Conservation (phyloP, 2,797 vertebrate species). For the Bradypodion pumilum region DNA sequence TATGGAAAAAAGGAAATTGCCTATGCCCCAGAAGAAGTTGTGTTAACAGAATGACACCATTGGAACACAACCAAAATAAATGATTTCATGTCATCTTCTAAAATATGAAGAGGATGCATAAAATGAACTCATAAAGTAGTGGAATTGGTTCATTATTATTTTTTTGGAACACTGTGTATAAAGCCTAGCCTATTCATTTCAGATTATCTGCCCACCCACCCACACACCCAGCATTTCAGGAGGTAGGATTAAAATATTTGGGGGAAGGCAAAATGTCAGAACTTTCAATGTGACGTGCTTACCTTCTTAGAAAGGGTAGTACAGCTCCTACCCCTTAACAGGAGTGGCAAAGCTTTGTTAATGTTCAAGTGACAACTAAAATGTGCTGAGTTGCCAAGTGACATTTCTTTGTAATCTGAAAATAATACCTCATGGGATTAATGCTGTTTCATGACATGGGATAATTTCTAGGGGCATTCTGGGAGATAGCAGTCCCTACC, state of each 20-base stretch:
- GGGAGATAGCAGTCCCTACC: neutral
- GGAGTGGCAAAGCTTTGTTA: neutral
- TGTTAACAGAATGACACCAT: neutral
- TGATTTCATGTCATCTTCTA: conserved; percentile 21
- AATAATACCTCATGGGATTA: neutral
- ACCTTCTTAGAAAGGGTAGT: neutral
- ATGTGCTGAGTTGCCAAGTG: neutral
- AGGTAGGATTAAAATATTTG: neutral
- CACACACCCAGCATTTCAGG: neutral
- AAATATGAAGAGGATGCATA: neutral
- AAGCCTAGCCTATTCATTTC: neutral
- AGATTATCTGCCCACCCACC: neutral
- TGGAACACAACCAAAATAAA: conserved; percentile 8
- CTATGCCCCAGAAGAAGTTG: neutral
- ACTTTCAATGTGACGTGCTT: neutral
- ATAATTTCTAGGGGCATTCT: neutral
- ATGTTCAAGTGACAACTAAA: neutral
- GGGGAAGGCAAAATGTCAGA: neutral
- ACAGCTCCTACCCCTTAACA: neutral
- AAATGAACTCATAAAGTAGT: conserved; percentile 31
- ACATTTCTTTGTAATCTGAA: neutral
- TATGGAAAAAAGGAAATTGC: no score
- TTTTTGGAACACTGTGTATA: neutral
- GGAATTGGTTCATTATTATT: neutral
- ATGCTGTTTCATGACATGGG: neutral